Evolutionary conservation across 2,888 invertebrate species (phyloP), one percentile per base, ranked within the genome.

Genomic region (Drosophila eohydei): DNA sequence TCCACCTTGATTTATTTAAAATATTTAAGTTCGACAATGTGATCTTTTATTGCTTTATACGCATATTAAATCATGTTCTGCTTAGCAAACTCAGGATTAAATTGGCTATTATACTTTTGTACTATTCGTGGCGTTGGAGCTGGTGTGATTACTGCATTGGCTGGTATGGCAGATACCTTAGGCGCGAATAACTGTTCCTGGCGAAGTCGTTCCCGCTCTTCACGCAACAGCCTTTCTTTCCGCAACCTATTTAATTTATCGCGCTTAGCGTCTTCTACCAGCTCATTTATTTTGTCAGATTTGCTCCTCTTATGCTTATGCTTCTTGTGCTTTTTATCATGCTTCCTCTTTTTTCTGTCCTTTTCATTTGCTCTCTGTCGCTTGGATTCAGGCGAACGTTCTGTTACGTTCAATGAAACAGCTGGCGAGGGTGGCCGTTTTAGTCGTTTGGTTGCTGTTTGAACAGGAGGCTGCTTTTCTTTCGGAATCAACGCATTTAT

Each of bases 81-180:
- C 88, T 96, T 95, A 14, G 97, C 97, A 58, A 97, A 92, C 92
- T 97, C 95, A 21, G 99, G 99, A 94, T 98, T 99, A 92, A 98
- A 99, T 92, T 99, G 98, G 3, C 98, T 98, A 93, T 98, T 98
- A 91, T 99, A 99, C 93, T 96, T 97, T 88, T 97, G 96, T 78
- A 95, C 94, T 32, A 95, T 76, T n/a, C 77, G 78, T 0, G 87
- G 86, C 1, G 86, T 85, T 1, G 74, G n/a, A 8, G 78, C 66
- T 5, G 88, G 78, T 0, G 76, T 86, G 16, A 28, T 55, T 1
- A 62, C 40, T 4, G 52, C 67, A 38, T 30, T 72, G 4, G 44
- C 40, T 9, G 73, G 40, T 0, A 21, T 61, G 0, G 92, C 36
- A 0, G 50, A 78, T 56, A 94, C 94, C n/a, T 95, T 95, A 79